phyloP scores from a whole-genome alignment of 1,140 invertebrate species.

The Heliconius congener region DNA sequence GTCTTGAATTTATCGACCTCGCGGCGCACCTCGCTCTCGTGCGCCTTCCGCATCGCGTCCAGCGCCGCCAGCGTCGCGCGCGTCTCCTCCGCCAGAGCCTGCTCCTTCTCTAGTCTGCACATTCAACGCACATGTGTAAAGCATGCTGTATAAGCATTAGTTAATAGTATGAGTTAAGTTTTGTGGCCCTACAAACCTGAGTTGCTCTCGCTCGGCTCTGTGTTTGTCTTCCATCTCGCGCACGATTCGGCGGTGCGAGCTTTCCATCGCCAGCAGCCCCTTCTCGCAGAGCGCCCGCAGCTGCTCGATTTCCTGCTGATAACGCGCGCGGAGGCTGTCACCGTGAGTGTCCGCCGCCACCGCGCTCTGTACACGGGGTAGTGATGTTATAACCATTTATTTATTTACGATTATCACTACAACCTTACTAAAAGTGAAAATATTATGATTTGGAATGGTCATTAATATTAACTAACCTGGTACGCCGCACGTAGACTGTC shows the following conservation, averaged over 20 bases:
- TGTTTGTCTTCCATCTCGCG: conserved; percentile 93
- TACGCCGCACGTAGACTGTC: conserved; percentile 88
- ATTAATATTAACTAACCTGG: conserved; percentile 68
- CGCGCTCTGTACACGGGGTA: conserved; percentile 53
- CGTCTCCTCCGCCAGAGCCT: conserved; percentile 93
- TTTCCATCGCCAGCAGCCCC: conserved; percentile 92
- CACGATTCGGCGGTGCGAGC: conserved; percentile 91
- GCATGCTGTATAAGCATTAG: background rate
- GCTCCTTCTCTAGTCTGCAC: conserved; percentile 89
- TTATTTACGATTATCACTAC: too few relatives aligned
- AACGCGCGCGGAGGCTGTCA: conserved; percentile 87
- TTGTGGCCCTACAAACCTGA: conserved; percentile 68
- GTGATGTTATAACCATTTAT: background rate
- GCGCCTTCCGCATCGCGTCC: conserved; percentile 95
- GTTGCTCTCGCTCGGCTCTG: conserved; percentile 86
- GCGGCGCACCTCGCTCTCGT: conserved; percentile 94
- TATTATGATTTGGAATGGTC: background rate
- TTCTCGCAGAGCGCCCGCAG: conserved; percentile 92
- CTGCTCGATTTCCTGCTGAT: conserved; percentile 93
- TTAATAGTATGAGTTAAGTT: too few relatives aligned
- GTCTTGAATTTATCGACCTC: conserved; percentile 94
- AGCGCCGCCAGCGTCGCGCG: conserved; percentile 91
- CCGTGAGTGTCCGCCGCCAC: conserved; percentile 83
- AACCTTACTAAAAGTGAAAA: background rate
- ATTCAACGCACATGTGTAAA: background rate